Conservation (phyloP, 2,113 vertebrate species). For the Psephotus haematonotus region DNA sequence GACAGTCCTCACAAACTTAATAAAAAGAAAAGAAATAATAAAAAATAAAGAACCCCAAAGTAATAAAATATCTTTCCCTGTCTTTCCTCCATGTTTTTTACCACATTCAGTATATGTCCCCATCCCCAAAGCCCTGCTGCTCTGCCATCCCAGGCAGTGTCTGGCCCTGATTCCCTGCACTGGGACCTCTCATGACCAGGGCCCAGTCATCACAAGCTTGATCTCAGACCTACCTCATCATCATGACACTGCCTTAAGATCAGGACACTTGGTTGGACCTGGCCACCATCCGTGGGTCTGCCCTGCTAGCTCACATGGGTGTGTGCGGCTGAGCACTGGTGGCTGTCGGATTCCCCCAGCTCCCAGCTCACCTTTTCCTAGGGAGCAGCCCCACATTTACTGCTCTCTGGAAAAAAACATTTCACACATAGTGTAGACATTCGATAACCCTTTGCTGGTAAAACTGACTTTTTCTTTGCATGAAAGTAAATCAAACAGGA, state of each 20-base stretch:
- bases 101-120: rapidly evolving
- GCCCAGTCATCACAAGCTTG: neutral
- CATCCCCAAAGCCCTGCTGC: neutral
- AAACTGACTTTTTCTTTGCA: neutral
- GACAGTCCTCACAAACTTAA: neutral
- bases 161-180: neutral
- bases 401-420: neutral
- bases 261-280: neutral
- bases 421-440: neutral
- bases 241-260: neutral
- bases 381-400: neutral
- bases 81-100: neutral
- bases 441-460: neutral
- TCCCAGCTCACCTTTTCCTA: neutral
- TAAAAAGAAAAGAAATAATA: neutral
- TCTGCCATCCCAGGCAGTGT: neutral
- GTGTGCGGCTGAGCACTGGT: neutral
- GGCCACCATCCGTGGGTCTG: neutral
- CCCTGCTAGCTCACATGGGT: neutral
- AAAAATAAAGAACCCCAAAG: neutral
- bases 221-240: neutral
- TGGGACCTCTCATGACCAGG: neutral
- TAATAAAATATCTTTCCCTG: neutral
- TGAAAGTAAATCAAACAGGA: neutral
- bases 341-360: neutral